Conservation (phyloP, 2,113 vertebrate genomes). For the Thalassarche chlororhynchos region DNA sequence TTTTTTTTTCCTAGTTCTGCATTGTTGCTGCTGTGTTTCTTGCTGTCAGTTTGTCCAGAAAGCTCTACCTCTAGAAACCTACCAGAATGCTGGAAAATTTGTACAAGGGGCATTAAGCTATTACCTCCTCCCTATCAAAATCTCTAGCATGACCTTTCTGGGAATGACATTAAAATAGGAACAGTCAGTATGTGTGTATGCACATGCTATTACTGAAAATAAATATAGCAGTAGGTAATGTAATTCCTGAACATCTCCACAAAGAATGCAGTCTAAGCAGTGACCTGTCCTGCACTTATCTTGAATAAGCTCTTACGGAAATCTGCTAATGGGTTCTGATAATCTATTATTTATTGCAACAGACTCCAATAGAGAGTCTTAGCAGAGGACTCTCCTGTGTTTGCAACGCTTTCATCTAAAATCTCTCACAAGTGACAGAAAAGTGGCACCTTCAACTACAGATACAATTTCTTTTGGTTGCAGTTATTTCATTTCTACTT, state of each 20-base stretch:
- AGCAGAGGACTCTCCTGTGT: conserved; percentile 37
- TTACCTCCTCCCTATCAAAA: not conserved
- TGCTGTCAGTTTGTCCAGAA: not conserved
- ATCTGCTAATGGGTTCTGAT: conserved; percentile 69
- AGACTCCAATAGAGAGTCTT: conserved; percentile 37
- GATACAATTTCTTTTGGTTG: not conserved
- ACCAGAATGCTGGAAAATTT: not conserved
- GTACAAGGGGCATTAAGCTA: not conserved
- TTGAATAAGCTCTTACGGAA: conserved; percentile 62
- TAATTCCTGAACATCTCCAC: conserved; percentile 28
- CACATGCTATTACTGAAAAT: not conserved
- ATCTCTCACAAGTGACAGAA: conserved; percentile 27
- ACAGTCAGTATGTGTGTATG: not conserved
- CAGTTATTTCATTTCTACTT: not conserved
- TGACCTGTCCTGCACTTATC: conserved; percentile 47
- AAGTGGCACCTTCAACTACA: not conserved
- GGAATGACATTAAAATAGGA: conserved; percentile 10
- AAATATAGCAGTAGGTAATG: conserved; percentile 14
- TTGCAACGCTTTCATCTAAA: conserved; percentile 33
- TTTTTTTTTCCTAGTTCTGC: not conserved
- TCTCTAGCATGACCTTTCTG: not conserved
- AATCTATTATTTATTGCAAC: conserved; percentile 76
- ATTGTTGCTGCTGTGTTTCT: not conserved
- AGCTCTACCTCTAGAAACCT: not conserved
- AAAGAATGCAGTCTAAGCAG: conserved; percentile 47